Percentiles rank a stretch among this genome's conserved stretches.
Conservation (phyloP, 2,888 invertebrate genomes). For the Cheilosia vernalis region DNA sequence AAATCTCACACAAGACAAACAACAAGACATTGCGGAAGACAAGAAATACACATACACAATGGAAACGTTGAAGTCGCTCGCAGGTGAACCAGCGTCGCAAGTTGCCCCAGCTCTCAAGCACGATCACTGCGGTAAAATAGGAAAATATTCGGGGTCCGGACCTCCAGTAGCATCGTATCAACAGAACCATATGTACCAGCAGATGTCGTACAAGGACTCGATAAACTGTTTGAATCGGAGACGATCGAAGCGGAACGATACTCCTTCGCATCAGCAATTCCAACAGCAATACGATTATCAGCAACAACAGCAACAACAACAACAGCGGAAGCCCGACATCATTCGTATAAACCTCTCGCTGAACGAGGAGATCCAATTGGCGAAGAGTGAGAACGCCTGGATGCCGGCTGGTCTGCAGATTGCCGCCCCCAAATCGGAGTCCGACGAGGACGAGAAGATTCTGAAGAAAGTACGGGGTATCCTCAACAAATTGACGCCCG, state of each 20-base stretch:
- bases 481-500: constrained; percentile 81
- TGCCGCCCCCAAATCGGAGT: constrained; percentile 59
- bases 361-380: constrained; percentile 81
- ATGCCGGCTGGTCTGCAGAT: constrained; percentile 79
- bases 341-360: constrained; percentile 81
- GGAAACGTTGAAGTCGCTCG: constrained; percentile 78
- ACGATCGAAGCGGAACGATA: constrained; percentile 77
- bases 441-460: constrained; percentile 79
- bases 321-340: constrained; percentile 78
- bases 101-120: constrained; percentile 36
- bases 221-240: constrained; percentile 79
- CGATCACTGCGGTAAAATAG: constrained; percentile 43
- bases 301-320: constrained; percentile 61
- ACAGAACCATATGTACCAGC: constrained; percentile 78
- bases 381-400: constrained; percentile 81
- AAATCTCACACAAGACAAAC: constrained; percentile 75
- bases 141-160: constrained; percentile 33
- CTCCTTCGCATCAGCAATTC: constrained; percentile 68
- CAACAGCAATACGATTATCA: constrained; percentile 69
- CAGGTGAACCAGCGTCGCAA: constrained; percentile 63
- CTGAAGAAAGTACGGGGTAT: constrained; percentile 81
- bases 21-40: constrained; percentile 7
- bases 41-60: constrained; percentile 77
- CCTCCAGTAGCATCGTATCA: constrained; percentile 6
- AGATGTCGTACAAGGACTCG: constrained; percentile 79